Percentiles rank a stretch among this genome's conserved stretches.
Evolutionary conservation across 1,140 invertebrate genomes (phyloP).

Genomic region (Papilio glaucus): DNA sequence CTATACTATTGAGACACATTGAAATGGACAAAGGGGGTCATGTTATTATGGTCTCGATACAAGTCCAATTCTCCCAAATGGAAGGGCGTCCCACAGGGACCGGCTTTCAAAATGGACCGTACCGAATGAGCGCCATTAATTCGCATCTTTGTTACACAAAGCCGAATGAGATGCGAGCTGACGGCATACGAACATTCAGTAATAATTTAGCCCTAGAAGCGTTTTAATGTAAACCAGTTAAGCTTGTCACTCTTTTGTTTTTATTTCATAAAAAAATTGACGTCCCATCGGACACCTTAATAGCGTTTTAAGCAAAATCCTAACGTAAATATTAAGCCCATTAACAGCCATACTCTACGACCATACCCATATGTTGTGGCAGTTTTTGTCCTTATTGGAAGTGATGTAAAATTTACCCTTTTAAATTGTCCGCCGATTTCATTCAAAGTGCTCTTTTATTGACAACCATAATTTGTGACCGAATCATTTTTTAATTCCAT

Average conservation of each 20-base stretch:
- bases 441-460: slow-evolving; percentile 14
- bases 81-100: slow-evolving; percentile 76
- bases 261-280: slow-evolving; percentile 46
- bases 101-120: slow-evolving; percentile 75
- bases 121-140: slow-evolving; percentile 79
- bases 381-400: slow-evolving; percentile 5
- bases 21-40: slow-evolving; percentile 54
- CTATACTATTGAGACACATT: slow-evolving; percentile 57
- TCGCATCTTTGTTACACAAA: slow-evolving; percentile 81
- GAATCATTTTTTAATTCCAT: background rate
- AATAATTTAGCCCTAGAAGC: slow-evolving; percentile 64
- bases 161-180: slow-evolving; percentile 72
- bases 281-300: slow-evolving; percentile 50
- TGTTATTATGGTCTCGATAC: slow-evolving; percentile 60
- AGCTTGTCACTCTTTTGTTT: slow-evolving; percentile 45
- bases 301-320: slow-evolving; percentile 39
- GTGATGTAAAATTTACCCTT: slow-evolving; percentile 33
- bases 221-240: slow-evolving; percentile 56
- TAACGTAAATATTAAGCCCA: slow-evolving; percentile 33
- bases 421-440: slow-evolving; percentile 14
- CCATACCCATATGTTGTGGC: background rate
- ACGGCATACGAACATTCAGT: slow-evolving; percentile 71
- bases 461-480: background rate
- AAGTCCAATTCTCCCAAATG: slow-evolving; percentile 80
- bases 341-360: slow-evolving; percentile 21